phyloP scores from a whole-genome alignment of 2,113 vertebrate genomes.

The Perccottus glenii region DNA sequence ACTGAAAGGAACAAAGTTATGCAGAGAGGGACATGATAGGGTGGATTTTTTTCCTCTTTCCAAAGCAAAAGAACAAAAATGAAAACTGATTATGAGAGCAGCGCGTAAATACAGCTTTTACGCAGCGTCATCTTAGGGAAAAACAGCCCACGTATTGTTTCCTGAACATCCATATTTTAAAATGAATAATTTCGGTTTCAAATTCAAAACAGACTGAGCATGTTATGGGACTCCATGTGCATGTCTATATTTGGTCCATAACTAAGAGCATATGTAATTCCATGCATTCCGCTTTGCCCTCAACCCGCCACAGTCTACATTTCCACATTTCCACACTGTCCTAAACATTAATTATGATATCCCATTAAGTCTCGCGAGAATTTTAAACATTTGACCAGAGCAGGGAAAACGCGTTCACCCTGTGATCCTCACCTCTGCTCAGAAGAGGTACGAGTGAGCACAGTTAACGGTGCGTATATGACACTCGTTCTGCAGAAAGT shows the following conservation, averaged over 20 bases:
- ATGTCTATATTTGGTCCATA: conserved; percentile 29
- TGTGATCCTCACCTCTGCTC: conserved; percentile 37
- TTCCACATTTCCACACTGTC: conserved; percentile 33
- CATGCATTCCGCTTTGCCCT: conserved; percentile 52
- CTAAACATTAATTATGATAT: conserved; percentile 59
- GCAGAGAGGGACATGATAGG: conserved; percentile 81
- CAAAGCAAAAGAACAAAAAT: conserved; percentile 52
- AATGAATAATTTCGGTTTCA: neutral
- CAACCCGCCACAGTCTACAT: conserved; percentile 34
- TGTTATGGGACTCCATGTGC: conserved; percentile 34
- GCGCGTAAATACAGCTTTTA: neutral
- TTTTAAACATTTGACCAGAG: conserved; percentile 61
- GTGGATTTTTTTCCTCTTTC: conserved; percentile 52
- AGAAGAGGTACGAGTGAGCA: conserved; percentile 3
- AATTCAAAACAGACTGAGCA: neutral
- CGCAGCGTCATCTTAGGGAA: neutral
- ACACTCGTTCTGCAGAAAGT: conserved; percentile 15
- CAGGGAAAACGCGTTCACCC: conserved; percentile 51
- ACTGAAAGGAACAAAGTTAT: conserved; percentile 90
- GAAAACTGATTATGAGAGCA: conserved; percentile 40
- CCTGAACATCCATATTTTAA: neutral
- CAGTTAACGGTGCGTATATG: neutral
- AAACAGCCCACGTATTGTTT: neutral
- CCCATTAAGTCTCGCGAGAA: conserved; percentile 48
- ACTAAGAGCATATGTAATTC: conserved; percentile 56